Evolutionary conservation across 2,797 vertebrate species (phyloP), one percentile per base, ranked within the genome.

Genomic region (Spondyliosoma cantharus): DNA sequence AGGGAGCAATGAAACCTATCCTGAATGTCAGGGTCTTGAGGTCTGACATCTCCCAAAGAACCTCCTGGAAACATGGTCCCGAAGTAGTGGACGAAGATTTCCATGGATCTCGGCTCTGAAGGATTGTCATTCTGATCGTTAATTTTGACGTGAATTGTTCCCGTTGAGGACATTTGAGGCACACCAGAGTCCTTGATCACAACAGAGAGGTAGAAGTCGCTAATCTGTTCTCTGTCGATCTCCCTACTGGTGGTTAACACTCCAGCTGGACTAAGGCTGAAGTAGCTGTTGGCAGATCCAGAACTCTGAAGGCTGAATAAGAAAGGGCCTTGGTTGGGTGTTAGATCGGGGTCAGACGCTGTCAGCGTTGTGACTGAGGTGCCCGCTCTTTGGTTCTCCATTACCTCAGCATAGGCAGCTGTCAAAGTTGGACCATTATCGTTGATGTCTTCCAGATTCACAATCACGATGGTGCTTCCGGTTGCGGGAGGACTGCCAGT

Each of bases 121-220:
- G 98, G 98, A 80, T 99, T 99, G 93, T 99, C 98, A 0, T 99
- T 99, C 87, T 98, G 96, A 86, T 99, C 98, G 27, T 95, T 94
- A 46, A 99, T 94, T 61, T 94, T 96, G 75, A 99, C 85, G 3
- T 96, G 97, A 82, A 99, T 95, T 0, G 96, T 99, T 86, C 97
- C 98, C 0, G 97, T 99, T 65, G 98, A 99, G 64, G 98, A 99
- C 98, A 99, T 99, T 52, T 98, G 98, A 68, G 98, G 98, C 27
- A 97, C 64, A 0, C 98, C 98, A n/a, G 97, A 98, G 89, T 99
- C 98, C 78, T 96, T 96, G 0, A 97, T 98, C 20, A 98, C 87
- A 78, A 99, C 96, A 0, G 96, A 95, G 78, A 99, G 94, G 75
- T 96, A 97, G 91, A 99, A 99, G 84, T 97, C 95, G 0, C 96